A percentile compares a stretch with the other conserved stretches of the same genome.
Evolutionary conservation across 2,888 invertebrate genomes (phyloP).

Genomic region (Monoplex corrugatus): DNA sequence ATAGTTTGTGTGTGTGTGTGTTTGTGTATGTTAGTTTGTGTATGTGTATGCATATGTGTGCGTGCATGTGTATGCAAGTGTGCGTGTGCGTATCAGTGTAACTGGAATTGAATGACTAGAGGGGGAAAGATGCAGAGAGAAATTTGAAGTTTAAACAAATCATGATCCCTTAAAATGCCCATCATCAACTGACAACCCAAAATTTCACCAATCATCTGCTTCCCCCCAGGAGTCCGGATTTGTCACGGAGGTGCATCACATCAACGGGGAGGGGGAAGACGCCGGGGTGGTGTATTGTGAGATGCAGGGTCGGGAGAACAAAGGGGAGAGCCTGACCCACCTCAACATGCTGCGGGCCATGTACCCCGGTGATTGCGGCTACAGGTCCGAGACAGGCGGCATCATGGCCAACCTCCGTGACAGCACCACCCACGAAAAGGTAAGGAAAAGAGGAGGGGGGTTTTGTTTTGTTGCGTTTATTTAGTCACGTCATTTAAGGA

Average conservation of each 20-base stretch:
- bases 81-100: neutral
- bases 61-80: neutral
- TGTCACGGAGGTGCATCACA: conserved; percentile 94
- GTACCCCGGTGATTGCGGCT: conserved; percentile 92
- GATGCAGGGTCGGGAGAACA: conserved; percentile 93
- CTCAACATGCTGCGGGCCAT: conserved; percentile 86
- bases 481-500: no score
- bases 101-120: no score
- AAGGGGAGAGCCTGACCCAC: conserved; percentile 88
- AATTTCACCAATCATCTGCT: neutral
- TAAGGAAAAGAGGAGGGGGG: conserved; percentile 80
- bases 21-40: neutral
- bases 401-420: conserved; percentile 91
- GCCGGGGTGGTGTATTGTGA: conserved; percentile 98
- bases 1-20: neutral
- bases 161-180: no score
- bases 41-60: neutral
- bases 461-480: no score
- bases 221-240: conserved; percentile 88
- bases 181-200: no score
- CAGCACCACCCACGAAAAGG: conserved; percentile 91
- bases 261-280: conserved; percentile 93
- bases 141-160: no score
- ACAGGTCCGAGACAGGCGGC: conserved; percentile 92
- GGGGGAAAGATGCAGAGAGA: neutral